Conservation (phyloP, 2,113 vertebrate genomes). For the Lasiurus borealis region DNA sequence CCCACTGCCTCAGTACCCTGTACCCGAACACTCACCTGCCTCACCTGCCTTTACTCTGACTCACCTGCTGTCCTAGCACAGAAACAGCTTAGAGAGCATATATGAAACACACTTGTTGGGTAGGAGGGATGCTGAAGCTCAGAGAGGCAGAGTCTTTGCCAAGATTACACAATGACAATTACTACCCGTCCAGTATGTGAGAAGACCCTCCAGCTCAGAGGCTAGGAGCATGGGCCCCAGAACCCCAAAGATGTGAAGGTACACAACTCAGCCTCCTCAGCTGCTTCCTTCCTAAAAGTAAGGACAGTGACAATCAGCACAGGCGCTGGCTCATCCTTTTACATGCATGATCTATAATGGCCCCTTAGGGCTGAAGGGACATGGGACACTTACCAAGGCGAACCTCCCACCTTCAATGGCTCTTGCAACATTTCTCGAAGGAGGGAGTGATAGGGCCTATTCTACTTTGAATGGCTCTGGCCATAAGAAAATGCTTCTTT, state of each 20-base stretch:
- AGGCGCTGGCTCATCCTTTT: not conserved
- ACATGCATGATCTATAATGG: not conserved
- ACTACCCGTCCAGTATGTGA: not conserved
- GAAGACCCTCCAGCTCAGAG: not conserved
- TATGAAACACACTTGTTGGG: not conserved
- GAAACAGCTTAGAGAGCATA: not conserved
- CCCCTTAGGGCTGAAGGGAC: not conserved
- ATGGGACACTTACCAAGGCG: fast-evolving
- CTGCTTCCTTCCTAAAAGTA: not conserved
- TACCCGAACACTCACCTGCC: not conserved
- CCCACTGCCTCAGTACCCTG: not conserved
- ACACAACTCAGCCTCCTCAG: not conserved
- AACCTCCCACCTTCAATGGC: not conserved
- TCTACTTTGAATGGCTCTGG: not conserved
- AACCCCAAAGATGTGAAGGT: not conserved
- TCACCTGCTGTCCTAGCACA: not conserved
- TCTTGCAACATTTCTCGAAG: not conserved
- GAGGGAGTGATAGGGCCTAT: not conserved
- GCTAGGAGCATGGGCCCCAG: not conserved
- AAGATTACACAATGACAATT: not conserved
- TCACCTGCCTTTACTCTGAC: not conserved
- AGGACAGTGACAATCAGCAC: not conserved
- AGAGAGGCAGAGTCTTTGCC: not conserved
- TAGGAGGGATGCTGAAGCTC: not conserved
- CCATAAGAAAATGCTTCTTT: not conserved